Percentiles rank a stretch among this genome's conserved stretches.
Conservation (phyloP, 1,140 invertebrate species). For the Dinothrombium tinctorium region DNA sequence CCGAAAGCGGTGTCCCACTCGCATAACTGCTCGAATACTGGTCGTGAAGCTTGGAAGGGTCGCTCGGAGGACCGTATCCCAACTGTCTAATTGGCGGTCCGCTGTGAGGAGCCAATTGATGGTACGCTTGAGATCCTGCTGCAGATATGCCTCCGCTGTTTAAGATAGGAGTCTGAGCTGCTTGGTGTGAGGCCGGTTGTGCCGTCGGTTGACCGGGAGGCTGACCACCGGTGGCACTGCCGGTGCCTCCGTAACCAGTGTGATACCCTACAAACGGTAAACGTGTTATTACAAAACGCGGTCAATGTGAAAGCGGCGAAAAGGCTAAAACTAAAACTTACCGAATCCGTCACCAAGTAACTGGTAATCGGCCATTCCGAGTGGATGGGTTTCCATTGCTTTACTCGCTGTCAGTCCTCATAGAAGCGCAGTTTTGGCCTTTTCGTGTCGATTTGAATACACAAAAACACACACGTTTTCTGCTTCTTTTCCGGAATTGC, state of each 20-base stretch:
- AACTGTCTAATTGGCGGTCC: background rate
- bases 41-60: background rate
- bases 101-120: background rate
- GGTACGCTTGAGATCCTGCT: background rate
- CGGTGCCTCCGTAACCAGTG: conserved; percentile 2
- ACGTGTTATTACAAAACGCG: background rate
- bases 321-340: background rate
- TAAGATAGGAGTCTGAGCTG: too few relatives aligned
- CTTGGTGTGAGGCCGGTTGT: conserved; percentile 2
- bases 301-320: too few relatives aligned
- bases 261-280: conserved; percentile 8
- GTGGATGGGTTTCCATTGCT: background rate
- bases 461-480: too few relatives aligned
- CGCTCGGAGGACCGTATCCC: background rate
- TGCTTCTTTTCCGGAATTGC: too few relatives aligned
- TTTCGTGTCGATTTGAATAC: too few relatives aligned
- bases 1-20: background rate
- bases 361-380: conserved; percentile 10
- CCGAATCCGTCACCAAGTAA: conserved; percentile 10
- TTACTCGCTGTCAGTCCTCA: too few relatives aligned
- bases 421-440: too few relatives aligned
- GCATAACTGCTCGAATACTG: conserved; percentile 3
- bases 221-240: background rate
- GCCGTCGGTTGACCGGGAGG: conserved; percentile 3
- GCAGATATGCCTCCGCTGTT: too few relatives aligned